These are phyloP conservation scores for Peribatodes rhomboidaria DNA, from an alignment of 2,888 invertebrate genomes.

Conservation along the genomic window DNA sequence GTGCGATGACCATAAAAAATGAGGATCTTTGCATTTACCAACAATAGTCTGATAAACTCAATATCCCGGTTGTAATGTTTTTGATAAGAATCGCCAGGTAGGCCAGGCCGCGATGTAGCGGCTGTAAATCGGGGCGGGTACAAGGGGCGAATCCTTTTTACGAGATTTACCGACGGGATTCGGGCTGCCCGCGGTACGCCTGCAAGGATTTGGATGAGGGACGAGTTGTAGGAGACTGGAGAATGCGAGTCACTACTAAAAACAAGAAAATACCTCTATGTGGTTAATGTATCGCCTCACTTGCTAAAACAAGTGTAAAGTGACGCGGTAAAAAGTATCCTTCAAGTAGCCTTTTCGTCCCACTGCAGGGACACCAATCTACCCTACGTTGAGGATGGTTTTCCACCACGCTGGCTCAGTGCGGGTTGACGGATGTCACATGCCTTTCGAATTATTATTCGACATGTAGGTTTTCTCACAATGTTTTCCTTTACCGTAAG, in stretches of 20 bases:
- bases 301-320: too few relatives aligned
- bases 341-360: too few relatives aligned
- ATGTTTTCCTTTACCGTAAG: too few relatives aligned
- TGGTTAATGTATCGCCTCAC: too few relatives aligned
- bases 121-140: constrained; percentile 79
- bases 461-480: too few relatives aligned
- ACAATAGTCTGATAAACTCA: background rate
- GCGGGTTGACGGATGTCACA: too few relatives aligned
- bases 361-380: too few relatives aligned
- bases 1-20: background rate
- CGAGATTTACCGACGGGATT: constrained; percentile 81
- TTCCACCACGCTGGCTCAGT: too few relatives aligned
- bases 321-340: too few relatives aligned
- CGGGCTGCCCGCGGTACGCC: constrained; percentile 65
- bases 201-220: constrained; percentile 56
- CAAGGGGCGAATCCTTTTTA: constrained; percentile 81
- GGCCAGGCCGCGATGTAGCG: constrained; percentile 65
- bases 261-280: background rate
- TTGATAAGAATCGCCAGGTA: constrained; percentile 54
- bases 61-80: constrained; percentile 5
- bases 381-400: too few relatives aligned
- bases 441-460: too few relatives aligned
- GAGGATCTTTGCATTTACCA: background rate
- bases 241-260: background rate
- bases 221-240: constrained; percentile 8